Percentiles rank a stretch among this genome's conserved stretches.
These are phyloP conservation scores for Clamator glandarius DNA, from an alignment of 2,797 vertebrate genomes.

Conservation along the genomic window DNA sequence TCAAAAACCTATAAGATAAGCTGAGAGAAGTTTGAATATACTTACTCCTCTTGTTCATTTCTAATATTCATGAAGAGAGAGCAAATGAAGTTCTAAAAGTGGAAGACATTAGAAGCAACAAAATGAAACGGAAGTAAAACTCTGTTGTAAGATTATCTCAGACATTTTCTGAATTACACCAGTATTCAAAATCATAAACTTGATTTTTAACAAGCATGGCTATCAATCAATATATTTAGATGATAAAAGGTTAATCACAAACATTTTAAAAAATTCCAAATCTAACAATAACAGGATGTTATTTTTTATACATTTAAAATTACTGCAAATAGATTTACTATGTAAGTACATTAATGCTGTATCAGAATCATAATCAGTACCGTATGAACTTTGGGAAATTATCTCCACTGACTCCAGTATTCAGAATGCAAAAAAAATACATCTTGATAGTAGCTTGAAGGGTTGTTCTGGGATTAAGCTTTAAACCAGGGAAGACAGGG, in stretches of 20 bases:
- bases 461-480: background rate
- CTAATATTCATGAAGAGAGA: background rate
- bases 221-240: background rate
- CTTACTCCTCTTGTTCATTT: background rate
- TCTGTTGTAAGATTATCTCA: background rate
- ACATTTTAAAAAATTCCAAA: background rate
- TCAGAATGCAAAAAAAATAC: background rate
- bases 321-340: slow-evolving; percentile 3
- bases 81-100: slow-evolving; percentile 8
- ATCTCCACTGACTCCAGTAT: background rate
- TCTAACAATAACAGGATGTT: background rate
- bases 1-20: background rate
- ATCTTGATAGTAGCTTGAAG: background rate
- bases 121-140: background rate
- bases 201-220: background rate
- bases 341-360: background rate
- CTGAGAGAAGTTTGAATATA: slow-evolving; percentile 33
- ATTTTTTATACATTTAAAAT: slow-evolving; percentile 6
- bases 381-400: background rate
- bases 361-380: background rate
- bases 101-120: background rate
- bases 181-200: background rate
- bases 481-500: background rate
- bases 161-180: background rate
- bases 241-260: background rate